Conservation (phyloP, 64 coral and sea anemone genomes). For the Anthopleura sola region DNA sequence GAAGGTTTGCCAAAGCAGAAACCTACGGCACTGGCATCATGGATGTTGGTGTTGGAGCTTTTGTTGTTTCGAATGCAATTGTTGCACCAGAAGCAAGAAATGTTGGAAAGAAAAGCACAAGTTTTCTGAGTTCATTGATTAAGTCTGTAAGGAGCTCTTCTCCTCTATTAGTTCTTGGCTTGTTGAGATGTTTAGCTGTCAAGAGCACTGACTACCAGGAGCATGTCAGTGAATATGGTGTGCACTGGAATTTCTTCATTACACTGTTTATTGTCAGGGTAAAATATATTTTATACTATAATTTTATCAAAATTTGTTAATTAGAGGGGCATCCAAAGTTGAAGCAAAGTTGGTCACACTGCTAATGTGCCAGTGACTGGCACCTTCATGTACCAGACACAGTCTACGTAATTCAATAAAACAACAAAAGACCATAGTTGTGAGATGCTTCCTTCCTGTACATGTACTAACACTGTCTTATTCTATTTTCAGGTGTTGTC, state of each 20-base stretch:
- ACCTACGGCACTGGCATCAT: constrained; percentile 90
- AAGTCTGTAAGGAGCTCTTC: constrained; percentile 58
- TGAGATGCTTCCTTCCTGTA: no score
- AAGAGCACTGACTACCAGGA: constrained; percentile 96
- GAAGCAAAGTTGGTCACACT: no score
- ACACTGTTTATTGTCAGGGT: constrained; percentile 80
- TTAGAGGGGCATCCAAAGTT: no score
- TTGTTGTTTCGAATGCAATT: constrained; percentile 94
- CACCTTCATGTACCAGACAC: no score
- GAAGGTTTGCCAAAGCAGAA: constrained; percentile 94
- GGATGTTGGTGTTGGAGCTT: constrained; percentile 95
- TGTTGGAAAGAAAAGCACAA: background rate
- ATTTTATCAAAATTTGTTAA: background rate
- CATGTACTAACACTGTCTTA: background rate
- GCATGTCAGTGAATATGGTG: constrained; percentile 90
- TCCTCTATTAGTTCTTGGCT: constrained; percentile 67
- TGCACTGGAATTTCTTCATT: constrained; percentile 99
- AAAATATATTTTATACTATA: background rate
- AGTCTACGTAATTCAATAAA: no score
- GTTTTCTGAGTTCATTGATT: constrained; percentile 21
- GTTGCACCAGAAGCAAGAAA: constrained; percentile 80
- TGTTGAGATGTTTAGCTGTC: constrained; percentile 57
- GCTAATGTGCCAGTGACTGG: no score
- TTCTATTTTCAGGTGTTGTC: constrained; percentile 51
- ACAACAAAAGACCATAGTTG: no score